A percentile compares a stretch with the other conserved stretches of the same genome.
Evolutionary conservation across 2,113 vertebrate genomes (phyloP).

Genomic region (Boulengeromyrus knoepffleri): DNA sequence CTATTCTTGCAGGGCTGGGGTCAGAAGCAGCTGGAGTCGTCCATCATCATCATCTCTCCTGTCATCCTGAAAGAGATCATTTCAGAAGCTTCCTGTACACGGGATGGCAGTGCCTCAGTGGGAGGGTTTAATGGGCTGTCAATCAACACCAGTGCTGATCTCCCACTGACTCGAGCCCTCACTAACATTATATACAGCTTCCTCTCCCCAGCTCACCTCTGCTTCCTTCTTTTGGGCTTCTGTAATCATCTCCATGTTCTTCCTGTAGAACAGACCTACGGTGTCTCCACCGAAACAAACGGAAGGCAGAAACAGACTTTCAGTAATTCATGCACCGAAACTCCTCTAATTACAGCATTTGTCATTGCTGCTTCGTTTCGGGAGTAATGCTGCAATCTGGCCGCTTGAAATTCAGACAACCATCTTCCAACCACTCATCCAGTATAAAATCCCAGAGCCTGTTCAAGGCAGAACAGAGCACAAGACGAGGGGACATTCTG

Average conservation of each 20-base stretch:
- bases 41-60: background rate
- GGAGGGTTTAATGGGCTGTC: background rate
- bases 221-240: constrained; percentile 44
- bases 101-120: background rate
- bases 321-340: background rate
- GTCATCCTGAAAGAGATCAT: constrained; percentile 77
- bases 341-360: background rate
- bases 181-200: background rate
- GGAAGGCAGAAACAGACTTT: background rate
- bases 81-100: background rate
- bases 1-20: background rate
- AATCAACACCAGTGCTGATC: background rate
- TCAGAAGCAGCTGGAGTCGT: background rate
- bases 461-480: background rate
- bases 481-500: background rate
- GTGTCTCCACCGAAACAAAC: background rate
- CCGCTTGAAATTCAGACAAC: background rate
- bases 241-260: constrained; percentile 75
- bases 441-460: background rate
- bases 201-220: background rate
- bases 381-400: background rate
- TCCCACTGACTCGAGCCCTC: background rate
- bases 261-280: constrained; percentile 76
- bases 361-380: background rate
- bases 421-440: background rate